Percentiles rank a stretch among this genome's conserved stretches.
phyloP scores from a whole-genome alignment of 1,140 invertebrate species.

The Nixonia krombeini region DNA sequence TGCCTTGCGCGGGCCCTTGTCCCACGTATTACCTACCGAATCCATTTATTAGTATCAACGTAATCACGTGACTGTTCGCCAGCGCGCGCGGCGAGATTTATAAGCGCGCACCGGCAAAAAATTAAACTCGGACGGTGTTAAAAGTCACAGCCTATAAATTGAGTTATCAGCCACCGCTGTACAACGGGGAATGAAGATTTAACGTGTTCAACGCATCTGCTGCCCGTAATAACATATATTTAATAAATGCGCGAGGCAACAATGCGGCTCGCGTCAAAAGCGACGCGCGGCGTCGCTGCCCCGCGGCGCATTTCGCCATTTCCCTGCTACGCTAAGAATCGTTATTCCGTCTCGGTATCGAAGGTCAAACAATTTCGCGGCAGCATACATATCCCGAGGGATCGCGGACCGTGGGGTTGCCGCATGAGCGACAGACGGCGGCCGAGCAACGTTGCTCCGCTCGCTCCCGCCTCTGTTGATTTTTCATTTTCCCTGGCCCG shows the following conservation, averaged over 20 bases:
- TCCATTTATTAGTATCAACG: constrained; percentile 48
- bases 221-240: constrained; percentile 38
- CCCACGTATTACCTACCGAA: constrained; percentile 28
- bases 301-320: constrained; percentile 9
- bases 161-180: constrained; percentile 34
- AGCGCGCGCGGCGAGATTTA: constrained; percentile 32
- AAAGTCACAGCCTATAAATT: constrained; percentile 43
- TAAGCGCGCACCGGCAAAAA: constrained; percentile 32
- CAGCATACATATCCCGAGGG: constrained; percentile 47
- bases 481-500: constrained; percentile 45
- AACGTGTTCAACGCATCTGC: constrained; percentile 36
- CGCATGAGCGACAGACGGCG: neutral
- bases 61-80: constrained; percentile 40
- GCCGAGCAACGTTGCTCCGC: too few species aligned
- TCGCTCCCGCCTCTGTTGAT: constrained; percentile 48
- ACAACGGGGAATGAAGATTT: constrained; percentile 44
- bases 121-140: constrained; percentile 37
- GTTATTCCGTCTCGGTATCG: constrained; percentile 29
- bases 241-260: constrained; percentile 21
- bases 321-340: constrained; percentile 18
- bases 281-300: neutral
- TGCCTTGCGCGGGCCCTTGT: constrained; percentile 32
- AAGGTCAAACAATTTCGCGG: constrained; percentile 46
- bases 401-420: constrained; percentile 13
- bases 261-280: neutral